These are phyloP conservation scores for Lymantria dispar DNA, from an alignment of 2,888 invertebrate genomes.

Conservation along the genomic window DNA sequence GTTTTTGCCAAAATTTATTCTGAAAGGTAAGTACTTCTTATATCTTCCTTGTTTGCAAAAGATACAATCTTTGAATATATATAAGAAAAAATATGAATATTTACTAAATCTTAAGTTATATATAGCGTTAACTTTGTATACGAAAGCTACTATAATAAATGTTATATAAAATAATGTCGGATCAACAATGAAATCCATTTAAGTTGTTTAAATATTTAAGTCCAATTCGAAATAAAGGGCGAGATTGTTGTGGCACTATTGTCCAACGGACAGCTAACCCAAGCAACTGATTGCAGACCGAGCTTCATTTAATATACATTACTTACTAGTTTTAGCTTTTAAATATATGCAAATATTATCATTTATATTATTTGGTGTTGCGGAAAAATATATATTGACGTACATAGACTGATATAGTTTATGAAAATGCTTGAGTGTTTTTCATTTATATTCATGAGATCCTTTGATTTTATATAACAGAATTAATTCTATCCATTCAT, in stretches of 20 bases:
- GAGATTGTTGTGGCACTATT: conserved; percentile 78
- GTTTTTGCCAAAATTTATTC: too few species aligned
- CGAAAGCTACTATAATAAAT: conserved; percentile 44
- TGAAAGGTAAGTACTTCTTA: too few species aligned
- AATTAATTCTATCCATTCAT: too few species aligned
- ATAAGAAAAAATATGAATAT: too few species aligned
- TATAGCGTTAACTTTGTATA: not conserved
- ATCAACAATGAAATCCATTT: conserved; percentile 78
- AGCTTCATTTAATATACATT: conserved; percentile 76
- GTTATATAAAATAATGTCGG: conserved; percentile 51
- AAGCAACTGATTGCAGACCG: conserved; percentile 72
- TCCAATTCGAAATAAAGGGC: conserved; percentile 78
- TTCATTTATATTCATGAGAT: too few species aligned
- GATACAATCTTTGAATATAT: too few species aligned
- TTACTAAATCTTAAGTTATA: too few species aligned
- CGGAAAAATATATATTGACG: not conserved
- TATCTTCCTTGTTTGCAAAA: too few species aligned
- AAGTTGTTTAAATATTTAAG: conserved; percentile 80
- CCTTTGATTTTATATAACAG: too few species aligned
- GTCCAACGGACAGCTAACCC: conserved; percentile 70
- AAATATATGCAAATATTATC: conserved; percentile 27
- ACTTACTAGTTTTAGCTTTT: conserved; percentile 53
- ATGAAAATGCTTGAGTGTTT: too few species aligned
- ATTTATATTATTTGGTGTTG: not conserved
- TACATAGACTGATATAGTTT: too few species aligned